Conservation (phyloP, 2,888 invertebrate species). For the Drosophila leonis region DNA sequence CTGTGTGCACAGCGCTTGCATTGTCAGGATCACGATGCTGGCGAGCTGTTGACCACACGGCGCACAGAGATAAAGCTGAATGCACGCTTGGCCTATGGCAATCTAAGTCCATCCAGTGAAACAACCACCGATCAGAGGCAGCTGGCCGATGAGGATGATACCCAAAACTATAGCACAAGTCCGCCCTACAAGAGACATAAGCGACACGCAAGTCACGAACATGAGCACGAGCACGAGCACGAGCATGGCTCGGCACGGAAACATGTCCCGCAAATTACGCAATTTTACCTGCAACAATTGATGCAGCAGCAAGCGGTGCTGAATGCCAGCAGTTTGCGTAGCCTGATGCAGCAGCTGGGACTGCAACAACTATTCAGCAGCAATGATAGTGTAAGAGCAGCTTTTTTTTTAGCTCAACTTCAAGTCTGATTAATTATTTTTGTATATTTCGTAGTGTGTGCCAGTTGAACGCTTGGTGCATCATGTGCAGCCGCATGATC, state of each 20-base stretch:
- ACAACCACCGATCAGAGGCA: constrained; percentile 65
- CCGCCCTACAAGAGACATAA: constrained; percentile 76
- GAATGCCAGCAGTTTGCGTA: constrained; percentile 89
- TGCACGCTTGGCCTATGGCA: constrained; percentile 68
- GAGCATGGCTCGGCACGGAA: constrained; percentile 49
- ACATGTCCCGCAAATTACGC: constrained; percentile 85
- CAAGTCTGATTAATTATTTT: not conserved
- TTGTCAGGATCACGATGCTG: constrained; percentile 91
- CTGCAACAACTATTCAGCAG: constrained; percentile 86
- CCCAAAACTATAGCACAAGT: constrained; percentile 72
- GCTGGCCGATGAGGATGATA: constrained; percentile 59
- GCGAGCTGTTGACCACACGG: constrained; percentile 71
- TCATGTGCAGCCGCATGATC: constrained; percentile 75
- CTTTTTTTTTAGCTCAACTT: not conserved
- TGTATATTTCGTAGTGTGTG: constrained; percentile 64
- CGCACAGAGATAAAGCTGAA: constrained; percentile 65
- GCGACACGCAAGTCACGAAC: constrained; percentile 77
- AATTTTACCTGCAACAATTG: constrained; percentile 89
- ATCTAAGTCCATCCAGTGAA: constrained; percentile 71
- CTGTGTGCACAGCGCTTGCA: constrained; percentile 91
- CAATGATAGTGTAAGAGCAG: constrained; percentile 58
- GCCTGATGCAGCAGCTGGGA: constrained; percentile 88
- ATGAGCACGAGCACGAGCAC: constrained; percentile 72
- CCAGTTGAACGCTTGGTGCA: constrained; percentile 68
- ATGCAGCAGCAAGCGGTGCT: constrained; percentile 86